Conservation (phyloP, 2,797 vertebrate species). For the Lithobates sylvaticus region DNA sequence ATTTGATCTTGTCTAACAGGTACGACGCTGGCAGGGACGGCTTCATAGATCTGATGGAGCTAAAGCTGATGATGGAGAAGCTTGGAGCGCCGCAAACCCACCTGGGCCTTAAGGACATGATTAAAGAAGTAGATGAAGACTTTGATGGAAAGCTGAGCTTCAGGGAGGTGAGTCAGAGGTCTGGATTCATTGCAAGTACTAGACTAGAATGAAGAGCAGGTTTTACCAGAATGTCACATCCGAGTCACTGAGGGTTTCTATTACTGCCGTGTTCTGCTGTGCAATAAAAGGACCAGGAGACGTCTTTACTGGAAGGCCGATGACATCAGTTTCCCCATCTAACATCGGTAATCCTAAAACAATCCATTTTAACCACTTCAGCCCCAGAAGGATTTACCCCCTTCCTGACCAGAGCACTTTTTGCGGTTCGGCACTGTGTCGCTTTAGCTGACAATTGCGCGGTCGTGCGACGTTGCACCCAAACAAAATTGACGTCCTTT, state of each 20-base stretch:
- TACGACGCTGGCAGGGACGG: conserved; percentile 88
- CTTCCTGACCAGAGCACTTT: no score
- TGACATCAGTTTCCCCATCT: neutral
- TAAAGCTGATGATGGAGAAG: conserved; percentile 98
- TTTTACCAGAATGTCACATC: neutral
- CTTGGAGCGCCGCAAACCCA: conserved; percentile 93
- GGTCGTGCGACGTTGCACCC: no score
- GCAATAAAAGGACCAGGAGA: neutral
- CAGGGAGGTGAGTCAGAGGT: conserved; percentile 82
- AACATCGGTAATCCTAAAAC: no score
- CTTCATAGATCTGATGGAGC: conserved; percentile 94
- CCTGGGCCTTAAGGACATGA: conserved; percentile 95
- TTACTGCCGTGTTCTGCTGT: neutral
- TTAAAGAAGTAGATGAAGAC: conserved; percentile 96
- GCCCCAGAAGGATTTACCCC: no score
- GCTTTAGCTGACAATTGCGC: no score
- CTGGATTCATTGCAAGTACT: neutral
- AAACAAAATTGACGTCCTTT: no score
- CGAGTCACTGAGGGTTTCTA: neutral
- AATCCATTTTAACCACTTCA: no score
- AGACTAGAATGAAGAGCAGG: neutral
- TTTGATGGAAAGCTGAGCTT: conserved; percentile 93
- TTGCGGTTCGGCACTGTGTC: no score
- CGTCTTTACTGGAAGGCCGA: neutral
- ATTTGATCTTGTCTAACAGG: conserved; percentile 68